Evolutionary conservation across 64 coral and sea anemone species (phyloP).

Genomic region (Dendronephthya gigantea): DNA sequence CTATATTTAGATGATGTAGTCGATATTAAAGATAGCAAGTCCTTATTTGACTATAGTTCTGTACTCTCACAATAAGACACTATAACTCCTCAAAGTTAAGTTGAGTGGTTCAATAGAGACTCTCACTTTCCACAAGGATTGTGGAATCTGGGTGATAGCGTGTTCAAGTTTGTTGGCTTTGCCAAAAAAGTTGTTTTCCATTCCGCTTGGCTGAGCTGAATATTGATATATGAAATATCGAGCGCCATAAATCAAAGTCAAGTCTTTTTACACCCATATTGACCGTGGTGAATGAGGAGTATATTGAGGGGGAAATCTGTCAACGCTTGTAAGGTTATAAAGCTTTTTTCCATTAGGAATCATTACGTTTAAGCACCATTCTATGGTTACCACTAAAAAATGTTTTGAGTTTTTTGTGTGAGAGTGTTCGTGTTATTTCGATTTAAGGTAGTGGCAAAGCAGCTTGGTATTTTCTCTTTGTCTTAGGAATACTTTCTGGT

Average conservation of each 20-base stretch:
- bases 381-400: not conserved
- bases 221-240: not conserved
- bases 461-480: not conserved
- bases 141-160: too few species aligned
- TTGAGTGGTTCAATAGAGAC: too few species aligned
- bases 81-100: too few species aligned
- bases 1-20: too few species aligned
- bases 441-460: not conserved
- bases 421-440: not conserved
- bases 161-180: too few species aligned
- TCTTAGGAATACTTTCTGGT: not conserved
- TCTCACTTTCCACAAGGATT: too few species aligned
- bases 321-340: not conserved
- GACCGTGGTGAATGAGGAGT: not conserved
- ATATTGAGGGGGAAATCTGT: not conserved
- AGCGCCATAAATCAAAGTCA: not conserved
- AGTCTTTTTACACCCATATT: not conserved
- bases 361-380: not conserved
- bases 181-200: not conserved
- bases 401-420: not conserved
- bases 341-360: not conserved
- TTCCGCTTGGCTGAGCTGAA: too few species aligned
- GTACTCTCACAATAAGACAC: too few species aligned
- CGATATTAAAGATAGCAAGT: too few species aligned
- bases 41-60: too few species aligned